Evolutionary conservation across 1,140 invertebrate species (phyloP).

Genomic region (Drosophila aff.): DNA sequence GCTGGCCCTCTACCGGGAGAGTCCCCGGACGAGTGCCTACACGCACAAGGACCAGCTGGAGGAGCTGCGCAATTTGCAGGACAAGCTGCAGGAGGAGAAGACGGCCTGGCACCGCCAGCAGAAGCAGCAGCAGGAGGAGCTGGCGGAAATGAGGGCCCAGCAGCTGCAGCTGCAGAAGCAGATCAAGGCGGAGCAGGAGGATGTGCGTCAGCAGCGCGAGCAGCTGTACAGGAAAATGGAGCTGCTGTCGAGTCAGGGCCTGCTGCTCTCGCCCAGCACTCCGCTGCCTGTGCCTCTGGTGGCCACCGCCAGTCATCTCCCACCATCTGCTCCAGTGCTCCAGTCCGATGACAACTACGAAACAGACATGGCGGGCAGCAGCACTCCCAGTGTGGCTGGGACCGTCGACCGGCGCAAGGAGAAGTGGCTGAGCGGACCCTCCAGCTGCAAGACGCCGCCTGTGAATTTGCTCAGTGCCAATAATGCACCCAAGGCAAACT

Average conservation of each 20-base stretch:
- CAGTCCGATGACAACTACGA: conserved; percentile 51
- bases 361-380: conserved; percentile 29
- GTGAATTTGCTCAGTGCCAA: conserved; percentile 92
- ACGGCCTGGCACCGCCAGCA: conserved; percentile 89
- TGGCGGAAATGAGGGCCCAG: conserved; percentile 89
- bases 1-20: conserved; percentile 86
- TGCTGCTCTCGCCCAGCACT: conserved; percentile 87
- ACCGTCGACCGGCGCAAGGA: conserved; percentile 81
- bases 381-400: conserved; percentile 32
- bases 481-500: conserved; percentile 91
- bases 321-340: conserved; percentile 16
- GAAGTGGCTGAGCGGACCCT: conserved; percentile 76
- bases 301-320: conserved; percentile 26
- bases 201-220: conserved; percentile 94
- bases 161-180: conserved; percentile 87
- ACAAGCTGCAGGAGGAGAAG: conserved; percentile 92
- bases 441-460: conserved; percentile 87
- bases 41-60: conserved; percentile 91
- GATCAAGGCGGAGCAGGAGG: conserved; percentile 90
- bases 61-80: conserved; percentile 90
- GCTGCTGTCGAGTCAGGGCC: conserved; percentile 90
- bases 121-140: conserved; percentile 88
- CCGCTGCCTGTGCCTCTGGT: conserved; percentile 67
- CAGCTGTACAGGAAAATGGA: conserved; percentile 94
- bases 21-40: conserved; percentile 86